A percentile compares a stretch with the other conserved stretches of the same genome.
These are phyloP conservation scores for Oreocharis arfaki DNA, from an alignment of 2,113 vertebrate species.

Conservation along the genomic window DNA sequence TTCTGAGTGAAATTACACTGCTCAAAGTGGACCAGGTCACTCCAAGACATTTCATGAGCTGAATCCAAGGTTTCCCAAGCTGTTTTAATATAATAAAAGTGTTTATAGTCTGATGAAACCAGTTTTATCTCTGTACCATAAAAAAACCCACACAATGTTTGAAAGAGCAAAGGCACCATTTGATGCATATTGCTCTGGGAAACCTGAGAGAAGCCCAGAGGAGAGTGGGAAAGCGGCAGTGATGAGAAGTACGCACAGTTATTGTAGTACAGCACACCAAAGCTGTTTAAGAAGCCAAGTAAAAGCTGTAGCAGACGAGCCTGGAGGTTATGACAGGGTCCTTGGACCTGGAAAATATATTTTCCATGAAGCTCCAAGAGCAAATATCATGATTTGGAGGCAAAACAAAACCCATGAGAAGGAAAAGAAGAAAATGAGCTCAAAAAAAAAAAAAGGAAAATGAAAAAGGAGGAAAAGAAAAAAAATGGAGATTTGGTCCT, in stretches of 20 bases:
- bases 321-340: background rate
- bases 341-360: constrained; percentile 20
- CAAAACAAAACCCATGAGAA: constrained; percentile 35
- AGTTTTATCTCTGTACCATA: background rate
- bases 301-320: background rate
- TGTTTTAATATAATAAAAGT: background rate
- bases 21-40: background rate
- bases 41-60: background rate
- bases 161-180: background rate
- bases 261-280: constrained; percentile 36
- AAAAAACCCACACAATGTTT: background rate
- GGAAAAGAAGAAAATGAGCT: constrained; percentile 52
- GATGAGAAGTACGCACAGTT: constrained; percentile 5
- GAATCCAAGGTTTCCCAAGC: background rate
- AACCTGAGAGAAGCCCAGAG: background rate
- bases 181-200: background rate
- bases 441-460: constrained; percentile 76
- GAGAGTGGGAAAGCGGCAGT: constrained; percentile 69
- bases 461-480: constrained; percentile 64
- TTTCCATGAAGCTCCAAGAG: constrained; percentile 15
- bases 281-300: constrained; percentile 4
- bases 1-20: background rate
- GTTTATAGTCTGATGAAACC: background rate
- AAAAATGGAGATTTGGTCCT: constrained; percentile 69
- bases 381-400: constrained; percentile 6